Conservation (phyloP, 2,797 vertebrate genomes). For the Odontamblyopus rebecca region DNA sequence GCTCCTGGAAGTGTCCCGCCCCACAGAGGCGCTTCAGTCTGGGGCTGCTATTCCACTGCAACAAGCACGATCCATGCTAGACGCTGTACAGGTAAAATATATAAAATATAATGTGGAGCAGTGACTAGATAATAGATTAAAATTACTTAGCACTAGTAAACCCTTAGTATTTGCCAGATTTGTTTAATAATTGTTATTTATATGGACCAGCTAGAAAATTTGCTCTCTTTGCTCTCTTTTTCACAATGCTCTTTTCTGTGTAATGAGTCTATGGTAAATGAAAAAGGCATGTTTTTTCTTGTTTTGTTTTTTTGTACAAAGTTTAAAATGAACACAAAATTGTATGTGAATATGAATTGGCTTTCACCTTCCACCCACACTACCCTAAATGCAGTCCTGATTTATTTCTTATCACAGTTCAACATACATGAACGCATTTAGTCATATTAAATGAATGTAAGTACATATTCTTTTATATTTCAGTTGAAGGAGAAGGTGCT, state of each 20-base stretch:
- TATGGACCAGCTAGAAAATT: too few species aligned
- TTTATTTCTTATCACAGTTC: background rate
- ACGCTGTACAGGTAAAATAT: conserved; percentile 85
- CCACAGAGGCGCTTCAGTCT: conserved; percentile 73
- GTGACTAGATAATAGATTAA: too few species aligned
- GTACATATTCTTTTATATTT: conserved; percentile 18
- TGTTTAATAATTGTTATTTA: too few species aligned
- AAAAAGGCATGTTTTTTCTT: too few species aligned
- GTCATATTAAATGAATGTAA: background rate
- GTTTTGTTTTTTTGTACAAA: too few species aligned
- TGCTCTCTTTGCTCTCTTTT: too few species aligned
- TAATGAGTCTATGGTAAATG: too few species aligned
- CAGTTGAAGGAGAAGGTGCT: conserved; percentile 95
- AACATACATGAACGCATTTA: background rate
- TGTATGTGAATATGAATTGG: too few species aligned
- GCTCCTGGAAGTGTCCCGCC: conserved; percentile 83
- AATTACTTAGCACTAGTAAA: background rate
- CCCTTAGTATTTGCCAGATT: background rate
- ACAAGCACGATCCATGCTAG: conserved; percentile 86
- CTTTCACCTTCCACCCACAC: too few species aligned
- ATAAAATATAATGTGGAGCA: conserved; percentile 41
- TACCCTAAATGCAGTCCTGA: background rate
- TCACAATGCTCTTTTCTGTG: too few species aligned
- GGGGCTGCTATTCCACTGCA: conserved; percentile 82
- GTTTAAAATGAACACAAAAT: too few species aligned